phyloP scores from a whole-genome alignment of 2,113 vertebrate species.

The Acinonyx jubatus region DNA sequence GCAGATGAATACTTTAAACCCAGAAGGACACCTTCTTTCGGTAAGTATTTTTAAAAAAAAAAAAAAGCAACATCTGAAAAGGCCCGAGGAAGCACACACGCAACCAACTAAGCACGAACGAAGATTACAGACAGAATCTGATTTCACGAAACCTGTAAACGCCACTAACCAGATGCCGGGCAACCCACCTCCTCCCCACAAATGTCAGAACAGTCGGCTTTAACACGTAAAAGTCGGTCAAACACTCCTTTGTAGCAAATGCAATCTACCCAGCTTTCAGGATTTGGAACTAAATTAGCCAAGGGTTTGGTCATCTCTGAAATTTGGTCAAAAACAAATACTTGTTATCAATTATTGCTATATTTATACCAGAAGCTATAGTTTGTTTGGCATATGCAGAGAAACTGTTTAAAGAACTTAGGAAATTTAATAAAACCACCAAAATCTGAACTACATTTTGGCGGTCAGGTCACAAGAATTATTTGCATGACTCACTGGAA shows the following conservation, averaged over 20 bases:
- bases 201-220: rapidly evolving
- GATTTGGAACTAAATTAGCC: background rate
- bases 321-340: background rate
- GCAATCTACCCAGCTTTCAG: rapidly evolving
- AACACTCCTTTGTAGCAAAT: rapidly evolving
- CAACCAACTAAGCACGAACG: background rate
- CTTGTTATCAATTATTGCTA: background rate
- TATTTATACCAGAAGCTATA: background rate
- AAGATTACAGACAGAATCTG: rapidly evolving
- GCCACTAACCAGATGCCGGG: background rate
- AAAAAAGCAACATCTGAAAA: background rate
- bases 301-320: too few relatives aligned
- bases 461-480: background rate
- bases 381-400: background rate
- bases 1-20: background rate
- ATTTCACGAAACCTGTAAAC: rapidly evolving
- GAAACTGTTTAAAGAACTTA: background rate
- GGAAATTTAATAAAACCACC: background rate
- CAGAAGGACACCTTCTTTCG: background rate
- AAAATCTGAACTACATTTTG: too few relatives aligned
- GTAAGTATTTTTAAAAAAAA: too few relatives aligned
- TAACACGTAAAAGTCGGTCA: background rate
- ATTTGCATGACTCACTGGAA: background rate
- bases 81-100: too few relatives aligned
- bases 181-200: rapidly evolving